Evolutionary conservation across 2,888 invertebrate species (phyloP).

Genomic region (Nesidiocoris tenuis): DNA sequence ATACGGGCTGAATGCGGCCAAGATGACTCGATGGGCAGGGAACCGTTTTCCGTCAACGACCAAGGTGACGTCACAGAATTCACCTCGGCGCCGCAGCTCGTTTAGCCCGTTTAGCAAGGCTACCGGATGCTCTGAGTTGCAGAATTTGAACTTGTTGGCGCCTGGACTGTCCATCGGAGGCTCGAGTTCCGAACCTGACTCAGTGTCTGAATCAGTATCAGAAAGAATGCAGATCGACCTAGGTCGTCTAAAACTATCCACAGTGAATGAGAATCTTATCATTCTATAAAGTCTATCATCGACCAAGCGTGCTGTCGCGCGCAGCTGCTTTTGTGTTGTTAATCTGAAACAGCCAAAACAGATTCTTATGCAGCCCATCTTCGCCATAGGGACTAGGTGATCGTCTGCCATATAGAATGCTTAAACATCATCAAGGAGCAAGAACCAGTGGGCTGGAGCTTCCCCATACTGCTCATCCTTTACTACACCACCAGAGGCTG

Average conservation of each 20-base stretch:
- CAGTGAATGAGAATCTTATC: constrained; percentile 37
- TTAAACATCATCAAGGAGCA: too few relatives aligned
- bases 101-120: constrained; percentile 50
- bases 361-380: too few relatives aligned
- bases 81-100: constrained; percentile 41
- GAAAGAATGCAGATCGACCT: background rate
- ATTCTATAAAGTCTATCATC: constrained; percentile 17
- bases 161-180: constrained; percentile 45
- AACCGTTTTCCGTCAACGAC: constrained; percentile 55
- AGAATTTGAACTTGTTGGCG: constrained; percentile 54
- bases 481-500: too few relatives aligned
- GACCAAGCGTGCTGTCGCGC: too few relatives aligned
- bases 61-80: constrained; percentile 56
- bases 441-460: too few relatives aligned
- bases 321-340: too few relatives aligned
- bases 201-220: constrained; percentile 13
- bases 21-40: constrained; percentile 56
- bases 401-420: too few relatives aligned
- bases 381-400: too few relatives aligned
- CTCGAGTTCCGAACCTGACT: constrained; percentile 17
- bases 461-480: too few relatives aligned
- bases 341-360: too few relatives aligned
- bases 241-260: constrained; percentile 26
- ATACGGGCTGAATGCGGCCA: constrained; percentile 56
- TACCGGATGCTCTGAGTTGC: constrained; percentile 53